Conservation (phyloP, 2,113 vertebrate genomes). For the Coturnix japonica region DNA sequence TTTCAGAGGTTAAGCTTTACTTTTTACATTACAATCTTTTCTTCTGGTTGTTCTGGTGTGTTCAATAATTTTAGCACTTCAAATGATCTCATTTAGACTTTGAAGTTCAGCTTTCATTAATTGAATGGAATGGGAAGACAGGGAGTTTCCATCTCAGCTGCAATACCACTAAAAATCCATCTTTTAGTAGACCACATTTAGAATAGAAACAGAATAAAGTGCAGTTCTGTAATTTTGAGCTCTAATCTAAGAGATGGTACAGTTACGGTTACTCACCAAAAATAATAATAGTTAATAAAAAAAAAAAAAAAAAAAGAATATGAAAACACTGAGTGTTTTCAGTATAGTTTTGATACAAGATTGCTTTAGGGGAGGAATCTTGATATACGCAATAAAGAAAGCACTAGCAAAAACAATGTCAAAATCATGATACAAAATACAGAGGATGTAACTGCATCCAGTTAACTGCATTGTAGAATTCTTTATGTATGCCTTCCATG, state of each 20-base stretch:
- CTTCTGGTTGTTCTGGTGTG: conserved; percentile 30
- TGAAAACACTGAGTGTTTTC: neutral
- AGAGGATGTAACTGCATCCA: neutral
- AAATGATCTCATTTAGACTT: conserved; percentile 49
- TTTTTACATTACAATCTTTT: neutral
- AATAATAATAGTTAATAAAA: neutral
- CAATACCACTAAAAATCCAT: neutral
- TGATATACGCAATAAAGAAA: neutral
- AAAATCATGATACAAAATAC: neutral
- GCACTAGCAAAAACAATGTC: neutral
- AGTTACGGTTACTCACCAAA: neutral
- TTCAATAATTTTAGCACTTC: conserved; percentile 69
- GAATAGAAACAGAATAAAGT: neutral
- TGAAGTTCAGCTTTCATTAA: conserved; percentile 60
- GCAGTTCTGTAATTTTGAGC: neutral
- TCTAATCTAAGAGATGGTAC: neutral
- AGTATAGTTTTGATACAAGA: neutral
- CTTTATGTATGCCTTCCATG: neutral
- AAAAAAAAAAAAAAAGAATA: no score
- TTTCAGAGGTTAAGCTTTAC: conserved; percentile 14
- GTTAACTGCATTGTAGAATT: neutral
- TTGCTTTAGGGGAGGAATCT: neutral
- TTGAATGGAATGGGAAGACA: conserved; percentile 33
- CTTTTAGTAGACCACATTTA: conserved; percentile 2
- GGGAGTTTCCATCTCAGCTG: neutral